Evolutionary conservation across 2,888 invertebrate species (phyloP).

Genomic region (Noctua pronuba): DNA sequence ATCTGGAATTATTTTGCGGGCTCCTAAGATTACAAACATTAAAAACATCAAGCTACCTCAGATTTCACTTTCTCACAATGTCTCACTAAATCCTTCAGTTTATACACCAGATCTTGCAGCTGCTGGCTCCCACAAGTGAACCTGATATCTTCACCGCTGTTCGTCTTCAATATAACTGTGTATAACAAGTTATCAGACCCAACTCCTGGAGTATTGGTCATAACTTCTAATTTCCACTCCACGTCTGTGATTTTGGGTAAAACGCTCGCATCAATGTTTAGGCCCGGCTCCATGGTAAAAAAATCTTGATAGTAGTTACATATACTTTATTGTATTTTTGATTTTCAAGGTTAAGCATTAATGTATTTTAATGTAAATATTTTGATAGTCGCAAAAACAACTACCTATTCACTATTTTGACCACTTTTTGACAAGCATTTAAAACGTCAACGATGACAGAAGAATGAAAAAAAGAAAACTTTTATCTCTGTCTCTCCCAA

Average conservation of each 20-base stretch:
- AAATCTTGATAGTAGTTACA: background rate
- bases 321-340: slow-evolving; percentile 5
- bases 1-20: slow-evolving; percentile 17
- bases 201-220: slow-evolving; percentile 83
- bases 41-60: slow-evolving; percentile 74
- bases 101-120: slow-evolving; percentile 92
- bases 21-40: slow-evolving; percentile 13
- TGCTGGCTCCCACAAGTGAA: slow-evolving; percentile 92
- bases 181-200: slow-evolving; percentile 86
- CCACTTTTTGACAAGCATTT: background rate
- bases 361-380: slow-evolving; percentile 5
- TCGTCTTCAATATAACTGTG: slow-evolving; percentile 84
- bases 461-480: background rate
- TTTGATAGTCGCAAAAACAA: background rate
- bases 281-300: slow-evolving; percentile 69
- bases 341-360: background rate
- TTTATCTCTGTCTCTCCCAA: background rate
- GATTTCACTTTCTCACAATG: slow-evolving; percentile 91
- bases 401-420: slow-evolving; percentile 1
- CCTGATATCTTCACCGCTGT: slow-evolving; percentile 85
- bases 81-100: slow-evolving; percentile 91
- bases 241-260: slow-evolving; percentile 90
- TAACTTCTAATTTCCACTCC: slow-evolving; percentile 91
- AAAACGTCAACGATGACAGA: background rate
- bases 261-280: slow-evolving; percentile 69